Evolutionary conservation across 2,888 invertebrate genomes (phyloP), one percentile per base, ranked within the genome.

Genomic region (Lasioglossum figueresi): DNA sequence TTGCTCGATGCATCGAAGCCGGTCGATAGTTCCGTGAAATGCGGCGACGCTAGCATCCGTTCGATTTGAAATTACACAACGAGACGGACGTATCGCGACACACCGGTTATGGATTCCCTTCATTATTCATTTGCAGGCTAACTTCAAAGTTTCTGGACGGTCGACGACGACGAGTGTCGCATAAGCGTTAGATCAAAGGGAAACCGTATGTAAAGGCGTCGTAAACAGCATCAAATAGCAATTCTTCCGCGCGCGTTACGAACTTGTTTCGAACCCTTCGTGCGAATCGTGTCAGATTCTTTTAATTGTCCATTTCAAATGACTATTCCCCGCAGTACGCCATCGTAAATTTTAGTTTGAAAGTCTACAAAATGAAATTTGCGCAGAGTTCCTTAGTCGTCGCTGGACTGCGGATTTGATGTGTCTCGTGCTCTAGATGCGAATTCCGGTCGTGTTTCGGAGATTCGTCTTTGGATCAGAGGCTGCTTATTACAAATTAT

Each of bases 21-120:
- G 83, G 88, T 88, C 88, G 85, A 88, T 88, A 83, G 83, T 87
- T 89, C 83, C 76, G 83, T 66, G 85, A 83, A 88, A 81, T 16
- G 63, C 83, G 63, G 31, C 63, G 27, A 83, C 78, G 78, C 78
- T 52, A 75, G 75, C 63, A 71, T 74, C 73, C 34, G n/a, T 78
- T 83, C 76, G 75, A 76, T 78, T 84, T 74, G 77, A 70, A 84
- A 82, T 82, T 73, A 34, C 56, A 84, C 74, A 45, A 76, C 31
- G 72, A 82, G 71, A 76, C 78, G 56, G 66, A 82, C 72, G 34
- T 73, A 71, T 71, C 43, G 71, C 37, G 37, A 71, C 40, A 43
- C 68, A 37, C 68, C 68, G 34, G 40, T 68, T 68, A 68, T 68
- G 40, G 68, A 68, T 68, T 68, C 40, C 14, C 23, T 34, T 10